A percentile compares a stretch with the other conserved stretches of the same genome.
These are phyloP conservation scores for Crematogaster levior DNA, from an alignment of 2,888 invertebrate genomes.

Conservation along the genomic window DNA sequence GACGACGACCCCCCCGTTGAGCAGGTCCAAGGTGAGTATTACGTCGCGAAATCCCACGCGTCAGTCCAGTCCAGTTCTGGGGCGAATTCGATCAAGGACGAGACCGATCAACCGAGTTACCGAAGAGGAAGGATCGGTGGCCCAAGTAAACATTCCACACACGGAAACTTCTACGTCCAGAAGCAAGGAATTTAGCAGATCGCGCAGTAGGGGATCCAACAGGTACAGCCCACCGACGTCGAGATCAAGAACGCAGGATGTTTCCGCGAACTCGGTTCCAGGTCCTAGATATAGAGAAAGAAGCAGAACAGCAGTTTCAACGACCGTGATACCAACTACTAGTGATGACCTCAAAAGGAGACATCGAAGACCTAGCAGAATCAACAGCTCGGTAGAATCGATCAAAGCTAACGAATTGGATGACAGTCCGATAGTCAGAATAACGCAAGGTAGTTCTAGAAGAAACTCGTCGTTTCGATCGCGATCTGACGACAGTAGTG, in stretches of 20 bases:
- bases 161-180: conserved; percentile 23
- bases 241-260: conserved; percentile 35
- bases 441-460: conserved; percentile 58
- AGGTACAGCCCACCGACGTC: conserved; percentile 71
- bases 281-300: conserved; percentile 35
- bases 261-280: conserved; percentile 3
- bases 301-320: conserved; percentile 25
- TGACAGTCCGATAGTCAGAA: conserved; percentile 77
- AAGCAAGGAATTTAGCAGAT: conserved; percentile 43
- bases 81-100: conserved; percentile 77
- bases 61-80: conserved; percentile 77
- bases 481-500: conserved; percentile 52
- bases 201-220: conserved; percentile 69
- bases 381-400: conserved; percentile 57
- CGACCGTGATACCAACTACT: conserved; percentile 30
- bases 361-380: conserved; percentile 64
- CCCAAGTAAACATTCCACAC: conserved; percentile 45
- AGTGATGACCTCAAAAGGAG: conserved; percentile 48
- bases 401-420: conserved; percentile 61
- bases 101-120: conserved; percentile 53
- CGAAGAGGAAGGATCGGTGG: conserved; percentile 45
- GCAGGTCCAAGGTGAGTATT: conserved; percentile 84
- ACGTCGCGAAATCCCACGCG: conserved; percentile 82
- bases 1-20: conserved; percentile 69
- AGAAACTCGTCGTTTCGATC: conserved; percentile 53